Base-by-base conservation (phyloP, 2,888 invertebrate species). In the Macroteleia sp. region DNA sequence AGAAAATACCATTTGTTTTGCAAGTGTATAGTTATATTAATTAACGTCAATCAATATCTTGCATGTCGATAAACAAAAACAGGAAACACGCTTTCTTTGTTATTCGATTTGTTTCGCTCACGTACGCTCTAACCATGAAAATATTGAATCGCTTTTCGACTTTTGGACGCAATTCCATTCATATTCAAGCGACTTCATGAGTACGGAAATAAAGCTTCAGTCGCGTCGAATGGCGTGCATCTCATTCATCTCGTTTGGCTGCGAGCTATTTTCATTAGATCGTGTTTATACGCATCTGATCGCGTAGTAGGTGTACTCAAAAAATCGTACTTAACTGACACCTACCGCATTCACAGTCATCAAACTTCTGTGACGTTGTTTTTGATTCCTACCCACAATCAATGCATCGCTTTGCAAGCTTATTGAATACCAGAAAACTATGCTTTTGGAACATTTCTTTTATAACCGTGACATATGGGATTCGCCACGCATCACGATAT, bases 241-340 rank as follows among this genome's bases (percentile, higher is more conserved):
- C 57, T 69, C 70, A 70, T 77, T 70, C 77, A 77, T 70, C 66
- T 77, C 56, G 69, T 70, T 77, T 77, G 76, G 59, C 77, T 77
- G 70, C 64, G 66, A 70, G 77, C 70, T 70, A 70, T 77, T 70
- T 64, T 64, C 66, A 76, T 76, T 69, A 36, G 48, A 52, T 54
- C 57, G 64, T 52, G 59, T 66, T 75, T 74, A 74, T 61, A 41
- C 54, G n/a, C 46, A 46, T 25, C 12, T 57, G 69, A 54, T 56
- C 62, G 36, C 25, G 32, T 17, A 20, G 44, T 25, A 20, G 14
- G 46, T 20, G 39, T 14, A 42, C 67, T 62, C 44, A 64, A 75
- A 71, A 75, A 75, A 75, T 54, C 39, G 39, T 36, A 50, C 44
- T 69, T 44, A 62, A 69, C 75, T 62, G 75, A 76, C 69, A 69